Evolutionary conservation across 2,113 vertebrate genomes (phyloP).

Genomic region (Leptobrachium ailaonicum): DNA sequence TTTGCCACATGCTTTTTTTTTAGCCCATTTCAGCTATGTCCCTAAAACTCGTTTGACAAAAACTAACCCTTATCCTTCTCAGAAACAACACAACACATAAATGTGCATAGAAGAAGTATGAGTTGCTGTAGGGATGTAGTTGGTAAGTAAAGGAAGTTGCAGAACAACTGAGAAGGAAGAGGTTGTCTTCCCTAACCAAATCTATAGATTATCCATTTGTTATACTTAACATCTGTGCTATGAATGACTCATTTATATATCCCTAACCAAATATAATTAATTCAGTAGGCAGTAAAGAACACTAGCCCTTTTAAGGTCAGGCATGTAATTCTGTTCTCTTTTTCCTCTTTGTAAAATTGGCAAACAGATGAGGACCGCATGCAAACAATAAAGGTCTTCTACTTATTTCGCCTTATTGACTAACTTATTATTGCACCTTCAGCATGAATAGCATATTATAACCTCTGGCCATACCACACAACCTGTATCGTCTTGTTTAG

Average conservation of each 20-base stretch:
- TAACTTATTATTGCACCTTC: conserved; percentile 3
- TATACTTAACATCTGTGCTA: no score
- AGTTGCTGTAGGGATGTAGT: no score
- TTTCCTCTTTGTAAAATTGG: conserved; percentile 1
- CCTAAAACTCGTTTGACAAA: no score
- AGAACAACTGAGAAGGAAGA: no score
- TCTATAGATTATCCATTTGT: no score
- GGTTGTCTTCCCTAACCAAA: no score
- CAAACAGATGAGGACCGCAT: neutral
- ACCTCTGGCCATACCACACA: neutral
- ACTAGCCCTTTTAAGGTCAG: neutral
- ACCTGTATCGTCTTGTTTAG: neutral
- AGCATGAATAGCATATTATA: conserved; percentile 13
- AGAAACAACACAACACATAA: no score
- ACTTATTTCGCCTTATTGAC: neutral
- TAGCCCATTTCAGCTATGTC: no score
- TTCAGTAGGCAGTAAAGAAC: neutral
- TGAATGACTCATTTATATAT: neutral
- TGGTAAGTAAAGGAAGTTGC: no score
- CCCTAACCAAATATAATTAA: conserved; percentile 7
- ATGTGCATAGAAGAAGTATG: no score
- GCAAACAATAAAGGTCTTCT: neutral
- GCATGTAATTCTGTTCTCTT: neutral
- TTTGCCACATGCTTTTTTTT: no score
- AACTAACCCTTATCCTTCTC: no score